Base-by-base conservation (phyloP, 1,140 invertebrate species). In the Calliopsis andreniformis region DNA sequence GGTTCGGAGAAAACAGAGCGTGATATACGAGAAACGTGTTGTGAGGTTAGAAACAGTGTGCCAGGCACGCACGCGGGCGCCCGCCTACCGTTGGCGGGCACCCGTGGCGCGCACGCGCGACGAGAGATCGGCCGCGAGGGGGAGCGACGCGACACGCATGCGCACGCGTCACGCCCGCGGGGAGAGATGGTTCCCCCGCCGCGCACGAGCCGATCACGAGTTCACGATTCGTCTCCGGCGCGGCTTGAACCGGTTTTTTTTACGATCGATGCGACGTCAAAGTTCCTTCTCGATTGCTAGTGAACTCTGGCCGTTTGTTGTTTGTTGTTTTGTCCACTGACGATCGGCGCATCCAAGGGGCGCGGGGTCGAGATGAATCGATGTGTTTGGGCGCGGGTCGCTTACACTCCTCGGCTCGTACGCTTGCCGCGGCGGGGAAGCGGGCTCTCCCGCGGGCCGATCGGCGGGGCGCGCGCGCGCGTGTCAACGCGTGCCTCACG, bases 311-410 rank as follows among this genome's bases (percentile, higher is more conserved):
- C 23, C 28, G 68, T 79, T 73, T 42, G 61, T 64, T 64, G 70
- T 72, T 72, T 66, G 61, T 73, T 64, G 70, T 73, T 66, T 73
- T 53, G 43, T 20, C 56, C n/a, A 55, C 53, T 45, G 58, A 62
- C 43, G 77, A 58, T 71, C 67, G 67, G 16, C 73, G 70, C 58
- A 81, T 64, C 58, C 56, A 35, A 39, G 23, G 18, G 5, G 30
- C 64, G 64, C 32, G 32, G 32, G 28, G 56, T n/a, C n/a, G 62
- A 49, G 53, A 61, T 47, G 79, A 82, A 58, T 43, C 55, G 28
- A 71, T n/a, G 30, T 56, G 45, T 64, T 23, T 72, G 62, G 69
- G 80, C 80, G 80, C 80, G 53, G 80, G 80, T 81, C 80, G 80
- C 80, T 82, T 71, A n/a, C 55, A 49, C 18, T 28, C 45, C 61